Evolutionary conservation across 2,888 invertebrate species (phyloP), one percentile per base, ranked within the genome.

Genomic region (Xanthostigma xanthostigma): DNA sequence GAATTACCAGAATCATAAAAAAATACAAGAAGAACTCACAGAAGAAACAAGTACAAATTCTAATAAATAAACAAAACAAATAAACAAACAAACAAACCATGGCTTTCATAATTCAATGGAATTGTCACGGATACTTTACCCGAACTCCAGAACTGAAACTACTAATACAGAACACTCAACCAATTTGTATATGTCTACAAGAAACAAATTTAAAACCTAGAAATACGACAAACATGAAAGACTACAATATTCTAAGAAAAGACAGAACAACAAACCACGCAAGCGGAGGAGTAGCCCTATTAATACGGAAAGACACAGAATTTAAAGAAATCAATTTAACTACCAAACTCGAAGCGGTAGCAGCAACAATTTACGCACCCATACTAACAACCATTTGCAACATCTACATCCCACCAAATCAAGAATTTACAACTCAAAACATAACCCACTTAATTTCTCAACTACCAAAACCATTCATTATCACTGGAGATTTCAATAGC

Each of bases 201-300:
- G 42, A 48, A 48, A 48, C 42, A 11, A 41, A 33, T 8, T 37
- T 41, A 8, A 48, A 42, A 37, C 9, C 36, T 37, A 48, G 41
- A 9, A 11, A 45, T 10, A 45, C 10, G n/a, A 10, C 33, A 10
- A 37, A 3, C 12, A 11, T 45, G 39, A 45, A n/a, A 48, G 40
- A 42, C 14, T 48, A 42, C 33, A 36, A 35, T 3, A 8, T 42
- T 11, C 27, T 39, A 36, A 41, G 42, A 27, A 42, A 48, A 37
- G 42, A 48, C 37, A 45, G 45, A 17, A 42, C 27, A 37, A 13
- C 10, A 33, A 4, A 41, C 8, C 43, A 42, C n/a, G 47, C 47
- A 10, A 48, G 47, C 3, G 47, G 43, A 9, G 47, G 47, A 3
- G 42, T 43, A 8, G 47, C 37, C 14, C 37, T 42, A 9, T 13